Base-by-base conservation (phyloP, 2,797 vertebrate species). In the Diplodus puntazzo region DNA sequence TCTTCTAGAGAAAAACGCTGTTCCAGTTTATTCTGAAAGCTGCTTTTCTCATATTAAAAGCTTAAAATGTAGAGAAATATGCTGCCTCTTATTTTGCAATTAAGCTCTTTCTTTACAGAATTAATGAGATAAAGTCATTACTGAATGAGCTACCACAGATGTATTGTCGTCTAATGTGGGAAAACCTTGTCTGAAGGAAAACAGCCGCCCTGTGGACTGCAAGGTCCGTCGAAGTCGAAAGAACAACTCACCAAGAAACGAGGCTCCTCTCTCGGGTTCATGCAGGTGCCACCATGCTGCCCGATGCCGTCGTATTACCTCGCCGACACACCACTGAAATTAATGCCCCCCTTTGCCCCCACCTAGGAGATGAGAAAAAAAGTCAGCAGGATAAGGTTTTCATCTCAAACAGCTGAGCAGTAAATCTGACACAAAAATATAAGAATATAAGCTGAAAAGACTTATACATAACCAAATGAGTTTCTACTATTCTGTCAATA, bases 231-330 rank as follows among this genome's bases (percentile, higher is more conserved):
- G 21, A 62, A 70, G 65, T 8, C 54, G 8, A 75, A 80, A 70
- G n/a, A 75, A 53, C 1, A 13, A 69, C 97, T 95, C 91, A 99
- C 98, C 96, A 91, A 94, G 89, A 95, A 94, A 80, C 80, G 93
- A 97, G 95, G 95, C 92, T 93, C 75, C 86, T 88, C 60, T 58
- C 63, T 27, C 62, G 84, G 90, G 89, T 86, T 95, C 92, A 91
- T 80, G 89, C 94, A 94, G 94, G 95, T 95, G 96, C 96, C 96
- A 95, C 84, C 96, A 96, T 97, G 87, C 92, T 94, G 94, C 91
- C 94, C 86, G 58, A 86, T 90, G 93, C 87, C 88, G 67, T 48
- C n/a, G 77, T 67, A 87, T 82, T 75, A 90, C 86, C 92, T 89
- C 85, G 65, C 92, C 89, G 74, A 92, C 90, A 62, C 89, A 86